phyloP scores from a whole-genome alignment of 37 sponge, comb jelly and placozoan species.

The Eunapius fragilis region DNA sequence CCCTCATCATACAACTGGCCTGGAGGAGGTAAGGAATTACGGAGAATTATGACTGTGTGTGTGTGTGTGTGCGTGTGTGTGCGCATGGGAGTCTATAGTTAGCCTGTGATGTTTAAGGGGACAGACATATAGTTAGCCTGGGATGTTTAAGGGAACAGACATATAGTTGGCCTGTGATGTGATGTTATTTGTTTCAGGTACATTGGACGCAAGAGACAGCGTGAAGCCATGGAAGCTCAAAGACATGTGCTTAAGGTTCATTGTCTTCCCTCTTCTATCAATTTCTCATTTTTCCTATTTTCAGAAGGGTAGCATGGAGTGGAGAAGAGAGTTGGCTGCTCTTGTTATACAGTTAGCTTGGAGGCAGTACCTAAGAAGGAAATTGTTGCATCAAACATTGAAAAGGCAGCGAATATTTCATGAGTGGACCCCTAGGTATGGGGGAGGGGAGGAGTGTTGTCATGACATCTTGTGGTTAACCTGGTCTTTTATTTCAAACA shows the following conservation, averaged over 20 bases:
- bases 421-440: constrained; percentile 87
- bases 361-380: constrained; percentile 81
- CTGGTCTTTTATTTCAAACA: not conserved
- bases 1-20: constrained; percentile 86
- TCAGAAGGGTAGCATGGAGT: constrained; percentile 73
- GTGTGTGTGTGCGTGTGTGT: too few relatives aligned
- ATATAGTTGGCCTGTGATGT: too few relatives aligned
- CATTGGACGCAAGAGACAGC: constrained; percentile 14
- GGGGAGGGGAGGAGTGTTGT: too few relatives aligned
- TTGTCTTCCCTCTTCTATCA: not conserved
- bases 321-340: constrained; percentile 91
- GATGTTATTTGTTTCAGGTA: too few relatives aligned
- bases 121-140: too few relatives aligned
- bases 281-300: too few relatives aligned
- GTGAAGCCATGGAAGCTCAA: constrained; percentile 9
- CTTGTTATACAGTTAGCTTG: constrained; percentile 94
- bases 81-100: too few relatives aligned
- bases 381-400: constrained; percentile 47
- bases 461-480: not conserved
- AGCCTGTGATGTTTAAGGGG: too few relatives aligned
- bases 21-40: constrained; percentile 77
- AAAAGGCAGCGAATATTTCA: constrained; percentile 70
- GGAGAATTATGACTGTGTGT: too few relatives aligned
- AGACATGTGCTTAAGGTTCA: constrained; percentile 27
- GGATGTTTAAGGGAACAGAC: too few relatives aligned